These are phyloP conservation scores for Drosophila macrospina DNA, from an alignment of 2,888 invertebrate species.

Conservation along the genomic window DNA sequence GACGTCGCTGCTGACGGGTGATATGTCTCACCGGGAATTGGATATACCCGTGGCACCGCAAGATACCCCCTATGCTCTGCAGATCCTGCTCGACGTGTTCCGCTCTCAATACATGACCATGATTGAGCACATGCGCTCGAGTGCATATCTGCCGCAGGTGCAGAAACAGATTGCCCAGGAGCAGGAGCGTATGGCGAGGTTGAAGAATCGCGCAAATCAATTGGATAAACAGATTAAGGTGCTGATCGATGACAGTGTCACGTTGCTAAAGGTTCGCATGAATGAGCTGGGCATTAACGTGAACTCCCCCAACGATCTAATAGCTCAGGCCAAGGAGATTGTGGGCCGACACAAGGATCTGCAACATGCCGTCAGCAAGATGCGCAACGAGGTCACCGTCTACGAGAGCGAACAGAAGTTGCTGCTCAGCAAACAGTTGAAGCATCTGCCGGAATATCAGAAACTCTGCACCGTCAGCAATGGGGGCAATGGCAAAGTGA, in stretches of 20 bases:
- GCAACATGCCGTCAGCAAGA: conserved; percentile 93
- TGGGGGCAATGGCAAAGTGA: conserved; percentile 76
- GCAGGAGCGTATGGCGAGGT: conserved; percentile 92
- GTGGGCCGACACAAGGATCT: conserved; percentile 96
- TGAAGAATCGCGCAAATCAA: conserved; percentile 94
- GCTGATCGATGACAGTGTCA: conserved; percentile 96
- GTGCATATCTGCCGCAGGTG: conserved; percentile 90
- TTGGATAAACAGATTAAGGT: conserved; percentile 97
- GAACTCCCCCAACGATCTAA: conserved; percentile 92
- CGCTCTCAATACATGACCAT: conserved; percentile 93
- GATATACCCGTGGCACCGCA: conserved; percentile 92
- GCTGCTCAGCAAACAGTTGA: conserved; percentile 90
- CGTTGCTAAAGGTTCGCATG: conserved; percentile 94
- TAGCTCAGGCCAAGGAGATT: conserved; percentile 95
- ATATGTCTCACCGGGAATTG: conserved; percentile 92
- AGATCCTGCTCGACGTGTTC: conserved; percentile 94
- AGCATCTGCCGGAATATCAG: conserved; percentile 89
- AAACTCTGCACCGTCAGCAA: conserved; percentile 58
- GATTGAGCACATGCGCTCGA: conserved; percentile 93
- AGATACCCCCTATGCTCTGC: conserved; percentile 93
- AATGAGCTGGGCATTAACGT: conserved; percentile 96
- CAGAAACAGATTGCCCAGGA: conserved; percentile 92
- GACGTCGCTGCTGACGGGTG: conserved; percentile 91
- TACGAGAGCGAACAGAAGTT: conserved; percentile 91
- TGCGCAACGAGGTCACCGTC: conserved; percentile 92